These are phyloP conservation scores for Carassius auratus DNA, from an alignment of 2,113 vertebrate species.

Conservation along the genomic window DNA sequence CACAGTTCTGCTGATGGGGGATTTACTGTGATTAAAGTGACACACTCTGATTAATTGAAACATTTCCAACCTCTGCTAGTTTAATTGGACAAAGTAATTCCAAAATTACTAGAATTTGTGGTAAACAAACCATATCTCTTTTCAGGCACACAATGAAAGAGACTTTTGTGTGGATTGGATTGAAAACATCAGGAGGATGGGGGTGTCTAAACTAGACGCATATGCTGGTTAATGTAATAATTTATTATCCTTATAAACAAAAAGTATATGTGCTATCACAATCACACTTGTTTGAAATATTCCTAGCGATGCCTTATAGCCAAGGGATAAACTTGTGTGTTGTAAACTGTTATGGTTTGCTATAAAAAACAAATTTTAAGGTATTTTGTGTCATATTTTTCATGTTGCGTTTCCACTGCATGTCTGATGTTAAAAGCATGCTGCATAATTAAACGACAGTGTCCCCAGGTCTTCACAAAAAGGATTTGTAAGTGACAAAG, in stretches of 20 bases:
- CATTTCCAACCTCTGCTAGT: background rate
- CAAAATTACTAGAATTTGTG: background rate
- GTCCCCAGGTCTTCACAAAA: conserved; percentile 10
- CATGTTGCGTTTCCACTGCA: conserved; percentile 26
- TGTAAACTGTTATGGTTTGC: background rate
- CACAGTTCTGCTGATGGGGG: background rate
- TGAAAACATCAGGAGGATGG: background rate
- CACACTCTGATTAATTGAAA: background rate
- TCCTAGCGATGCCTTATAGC: background rate
- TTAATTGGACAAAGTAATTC: background rate
- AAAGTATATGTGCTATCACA: background rate
- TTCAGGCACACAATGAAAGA: background rate
- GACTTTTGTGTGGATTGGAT: background rate
- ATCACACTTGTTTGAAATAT: background rate
- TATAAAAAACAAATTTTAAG: background rate
- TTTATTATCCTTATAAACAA: conserved; percentile 10
- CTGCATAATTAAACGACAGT: conserved; percentile 50
- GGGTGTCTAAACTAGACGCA: background rate
- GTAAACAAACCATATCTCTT: background rate
- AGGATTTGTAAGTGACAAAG: background rate
- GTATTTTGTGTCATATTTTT: background rate
- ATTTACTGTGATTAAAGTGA: background rate
- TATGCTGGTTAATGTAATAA: background rate
- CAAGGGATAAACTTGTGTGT: background rate
- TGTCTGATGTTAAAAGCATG: conserved; percentile 67